A percentile compares a stretch with the other conserved stretches of the same genome.
These are phyloP conservation scores for Megalops atlanticus DNA, from an alignment of 2,113 vertebrate genomes.

Conservation along the genomic window DNA sequence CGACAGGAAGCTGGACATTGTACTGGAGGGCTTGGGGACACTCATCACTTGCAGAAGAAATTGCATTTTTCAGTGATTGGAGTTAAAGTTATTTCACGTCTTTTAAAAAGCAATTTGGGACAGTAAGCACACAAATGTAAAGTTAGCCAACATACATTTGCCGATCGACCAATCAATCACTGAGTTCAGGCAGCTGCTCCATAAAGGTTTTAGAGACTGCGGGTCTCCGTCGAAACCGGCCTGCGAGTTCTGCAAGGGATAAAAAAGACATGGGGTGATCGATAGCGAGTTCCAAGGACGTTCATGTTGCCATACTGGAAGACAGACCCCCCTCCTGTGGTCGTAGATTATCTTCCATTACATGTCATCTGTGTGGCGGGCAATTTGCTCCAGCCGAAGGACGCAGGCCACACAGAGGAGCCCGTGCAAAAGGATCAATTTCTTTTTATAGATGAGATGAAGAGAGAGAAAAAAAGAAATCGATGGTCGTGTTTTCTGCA, in stretches of 20 bases:
- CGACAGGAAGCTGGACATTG: too few species aligned
- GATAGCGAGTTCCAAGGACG: slow-evolving; percentile 52
- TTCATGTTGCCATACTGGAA: neutral
- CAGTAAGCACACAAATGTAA: too few species aligned
- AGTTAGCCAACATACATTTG: neutral
- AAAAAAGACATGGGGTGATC: slow-evolving; percentile 61
- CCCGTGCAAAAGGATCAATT: neutral
- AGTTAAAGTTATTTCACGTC: too few species aligned
- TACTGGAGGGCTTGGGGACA: too few species aligned
- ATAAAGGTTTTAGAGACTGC: slow-evolving; percentile 29
- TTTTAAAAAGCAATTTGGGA: too few species aligned
- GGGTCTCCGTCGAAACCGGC: slow-evolving; percentile 56
- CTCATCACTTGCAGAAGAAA: too few species aligned
- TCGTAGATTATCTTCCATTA: neutral
- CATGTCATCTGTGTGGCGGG: neutral
- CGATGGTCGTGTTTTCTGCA: neutral
- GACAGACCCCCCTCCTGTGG: neutral
- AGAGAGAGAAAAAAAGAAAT: too few species aligned
- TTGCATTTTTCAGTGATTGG: too few species aligned
- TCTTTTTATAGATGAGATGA: neutral
- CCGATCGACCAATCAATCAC: neutral
- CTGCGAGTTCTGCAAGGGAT: slow-evolving; percentile 62
- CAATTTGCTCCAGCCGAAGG: neutral
- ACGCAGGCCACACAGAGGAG: neutral
- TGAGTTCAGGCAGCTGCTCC: slow-evolving; percentile 26